Percentiles rank a stretch among this genome's conserved stretches.
These are phyloP conservation scores for Drosophila littoralis DNA, from an alignment of 1,140 invertebrate species.

Conservation along the genomic window DNA sequence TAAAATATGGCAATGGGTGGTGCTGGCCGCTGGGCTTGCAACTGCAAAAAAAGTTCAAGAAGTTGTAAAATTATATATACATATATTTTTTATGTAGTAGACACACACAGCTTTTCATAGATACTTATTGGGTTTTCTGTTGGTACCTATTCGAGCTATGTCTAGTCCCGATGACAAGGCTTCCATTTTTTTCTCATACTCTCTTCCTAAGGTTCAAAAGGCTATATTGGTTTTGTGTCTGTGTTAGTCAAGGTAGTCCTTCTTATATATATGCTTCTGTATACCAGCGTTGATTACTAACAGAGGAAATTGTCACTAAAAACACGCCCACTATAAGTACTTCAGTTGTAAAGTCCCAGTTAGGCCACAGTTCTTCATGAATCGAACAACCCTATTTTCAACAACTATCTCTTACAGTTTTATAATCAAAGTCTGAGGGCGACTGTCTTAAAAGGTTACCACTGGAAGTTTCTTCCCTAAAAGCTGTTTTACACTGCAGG, in stretches of 20 bases:
- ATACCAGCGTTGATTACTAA: too few species aligned
- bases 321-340: too few species aligned
- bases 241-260: not conserved
- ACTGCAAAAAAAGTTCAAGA: slow-evolving; percentile 8
- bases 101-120: not conserved
- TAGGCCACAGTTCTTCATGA: too few species aligned
- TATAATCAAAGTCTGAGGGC: too few species aligned
- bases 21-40: slow-evolving; percentile 13
- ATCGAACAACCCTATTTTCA: too few species aligned
- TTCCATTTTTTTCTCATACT: not conserved
- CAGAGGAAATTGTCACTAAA: too few species aligned
- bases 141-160: not conserved
- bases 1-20: slow-evolving; percentile 64
- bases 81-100: not conserved
- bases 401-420: too few species aligned
- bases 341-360: too few species aligned
- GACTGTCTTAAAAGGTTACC: too few species aligned
- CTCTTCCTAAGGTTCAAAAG: not conserved
- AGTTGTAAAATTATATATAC: not conserved
- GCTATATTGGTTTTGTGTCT: not conserved
- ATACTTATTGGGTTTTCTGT: not conserved
- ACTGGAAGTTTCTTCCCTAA: too few species aligned
- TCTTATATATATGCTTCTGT: not conserved
- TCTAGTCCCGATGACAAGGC: not conserved
- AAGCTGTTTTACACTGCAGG: not conserved